Evolutionary conservation across 37 sponge, comb jelly and placozoan species (phyloP), one percentile per base, ranked within the genome.

Genomic region (Aphrocallistes beatrix): DNA sequence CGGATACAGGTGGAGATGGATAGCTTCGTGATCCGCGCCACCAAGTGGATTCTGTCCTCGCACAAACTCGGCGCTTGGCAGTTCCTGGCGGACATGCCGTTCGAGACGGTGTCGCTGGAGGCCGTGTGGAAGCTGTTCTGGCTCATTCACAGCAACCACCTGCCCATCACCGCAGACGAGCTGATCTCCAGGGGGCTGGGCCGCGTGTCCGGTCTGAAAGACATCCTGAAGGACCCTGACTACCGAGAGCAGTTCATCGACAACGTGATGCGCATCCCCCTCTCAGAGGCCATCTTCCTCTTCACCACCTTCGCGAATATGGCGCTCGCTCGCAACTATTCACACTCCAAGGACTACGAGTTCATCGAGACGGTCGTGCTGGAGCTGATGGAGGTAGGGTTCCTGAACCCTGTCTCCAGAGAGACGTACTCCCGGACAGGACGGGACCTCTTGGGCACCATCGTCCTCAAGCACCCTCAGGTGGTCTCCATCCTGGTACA

Each of bases 11-110:
- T 91, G 6, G 96, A 96, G 85, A 90, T 92, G 84, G 96, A 96
- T 81, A 87, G 90, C 82, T 91, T 94, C 87, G 89, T 93, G 36
- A 37, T 96, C 21, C 83, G 94, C 45, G 95, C 96, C 19, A 90
- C 92, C 8, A 82, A 51, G 51, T 93, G 94, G 92, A 92, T 96
- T 38, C 91, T 92, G 32, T 88, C 87, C 0, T 95, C 91, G 0
- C 91, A 93, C 86, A 91, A 90, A 38, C 82, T 94, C 17, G 94
- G 92, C 3, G 92, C 94, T 0, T 98, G 99, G 99, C 99, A 98
- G 91, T 98, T 95, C 84, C 88, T 98, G 37, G 94, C 96, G 0
- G 99, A 98, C 86, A 86, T 98, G 85, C 99, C 99, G 1, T 98
- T 93, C 85, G 84, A 84, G 40, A 82, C 85, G 23, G 38, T 98